A percentile compares a stretch with the other conserved stretches of the same genome.
These are phyloP conservation scores for Episyrphus balteatus DNA, from an alignment of 1,140 invertebrate genomes.

Conservation along the genomic window DNA sequence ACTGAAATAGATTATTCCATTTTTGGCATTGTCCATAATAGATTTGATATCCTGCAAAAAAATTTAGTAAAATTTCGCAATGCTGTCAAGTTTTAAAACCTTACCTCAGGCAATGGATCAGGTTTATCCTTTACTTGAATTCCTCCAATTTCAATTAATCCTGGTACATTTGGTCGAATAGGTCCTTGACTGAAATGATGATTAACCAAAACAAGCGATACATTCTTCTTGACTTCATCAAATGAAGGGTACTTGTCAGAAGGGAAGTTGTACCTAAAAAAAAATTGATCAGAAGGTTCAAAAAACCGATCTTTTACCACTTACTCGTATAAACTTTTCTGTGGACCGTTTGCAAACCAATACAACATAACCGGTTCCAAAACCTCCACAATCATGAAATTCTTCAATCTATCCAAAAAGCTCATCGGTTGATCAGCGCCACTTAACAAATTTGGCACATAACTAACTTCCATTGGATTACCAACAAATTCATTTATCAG, in stretches of 20 bases:
- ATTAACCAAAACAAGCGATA: conserved; percentile 1
- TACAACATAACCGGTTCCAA: neutral
- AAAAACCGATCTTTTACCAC: neutral
- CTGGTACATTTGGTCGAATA: conserved; percentile 14
- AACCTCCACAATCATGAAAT: neutral
- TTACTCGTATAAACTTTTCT: conserved; percentile 1
- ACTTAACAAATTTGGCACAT: conserved; percentile 7
- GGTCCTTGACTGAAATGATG: neutral
- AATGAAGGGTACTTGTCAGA: neutral
- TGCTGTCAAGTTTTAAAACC: neutral
- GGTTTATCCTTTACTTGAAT: conserved; percentile 18
- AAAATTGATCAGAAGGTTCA: too few relatives aligned
- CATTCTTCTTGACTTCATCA: neutral
- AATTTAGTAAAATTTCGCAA: conserved; percentile 4
- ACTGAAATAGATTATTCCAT: conserved; percentile 22
- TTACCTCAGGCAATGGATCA: conserved; percentile 21
- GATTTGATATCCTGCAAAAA: conserved; percentile 23
- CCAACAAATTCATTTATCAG: conserved; percentile 2
- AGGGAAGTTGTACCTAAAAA: neutral
- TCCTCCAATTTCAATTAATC: conserved; percentile 23
- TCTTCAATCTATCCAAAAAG: conserved; percentile 1
- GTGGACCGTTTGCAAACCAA: neutral
- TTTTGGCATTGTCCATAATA: conserved; percentile 14
- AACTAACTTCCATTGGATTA: conserved; percentile 8
- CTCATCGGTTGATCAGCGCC: conserved; percentile 1